Percentiles rank a stretch among this genome's conserved stretches.
These are phyloP conservation scores for Xenentodon cancila DNA, from an alignment of 2,797 vertebrate species.

Conservation along the genomic window DNA sequence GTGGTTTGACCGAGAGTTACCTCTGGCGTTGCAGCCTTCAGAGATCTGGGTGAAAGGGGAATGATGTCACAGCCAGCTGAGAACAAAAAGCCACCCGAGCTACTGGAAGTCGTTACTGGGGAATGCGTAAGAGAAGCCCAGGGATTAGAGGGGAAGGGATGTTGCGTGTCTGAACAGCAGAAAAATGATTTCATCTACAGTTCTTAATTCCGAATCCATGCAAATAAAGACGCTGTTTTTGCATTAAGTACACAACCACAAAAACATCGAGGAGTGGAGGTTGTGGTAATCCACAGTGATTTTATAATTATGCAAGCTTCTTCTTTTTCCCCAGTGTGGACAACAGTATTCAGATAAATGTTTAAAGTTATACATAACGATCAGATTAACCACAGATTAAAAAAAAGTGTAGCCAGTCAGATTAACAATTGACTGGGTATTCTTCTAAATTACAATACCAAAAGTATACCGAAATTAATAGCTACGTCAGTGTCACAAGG, in stretches of 20 bases:
- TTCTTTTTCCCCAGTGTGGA: too few species aligned
- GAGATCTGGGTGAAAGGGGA: conserved; percentile 80
- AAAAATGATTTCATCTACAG: not conserved
- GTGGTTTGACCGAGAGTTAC: conserved; percentile 71
- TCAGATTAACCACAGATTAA: not conserved
- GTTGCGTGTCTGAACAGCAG: not conserved
- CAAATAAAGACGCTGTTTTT: not conserved
- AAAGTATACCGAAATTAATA: not conserved
- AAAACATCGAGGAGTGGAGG: not conserved
- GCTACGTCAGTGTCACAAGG: too few species aligned
- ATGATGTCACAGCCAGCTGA: conserved; percentile 73
- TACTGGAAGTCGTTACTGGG: conserved; percentile 38
- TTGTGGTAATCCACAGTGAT: not conserved
- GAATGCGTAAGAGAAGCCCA: conserved; percentile 15
- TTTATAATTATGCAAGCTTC: too few species aligned
- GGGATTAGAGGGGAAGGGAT: not conserved
- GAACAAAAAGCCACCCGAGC: conserved; percentile 26
- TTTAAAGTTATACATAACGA: not conserved
- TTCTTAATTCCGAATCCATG: not conserved
- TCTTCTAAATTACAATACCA: not conserved
- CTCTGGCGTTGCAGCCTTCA: conserved; percentile 59
- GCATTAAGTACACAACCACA: too few species aligned
- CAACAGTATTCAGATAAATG: too few species aligned
- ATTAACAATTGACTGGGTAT: too few species aligned
- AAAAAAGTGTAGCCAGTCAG: not conserved